Percentiles rank a stretch among this genome's conserved stretches.
Evolutionary conservation across 2,888 invertebrate species (phyloP).

Genomic region (Platycnemis pennipes): DNA sequence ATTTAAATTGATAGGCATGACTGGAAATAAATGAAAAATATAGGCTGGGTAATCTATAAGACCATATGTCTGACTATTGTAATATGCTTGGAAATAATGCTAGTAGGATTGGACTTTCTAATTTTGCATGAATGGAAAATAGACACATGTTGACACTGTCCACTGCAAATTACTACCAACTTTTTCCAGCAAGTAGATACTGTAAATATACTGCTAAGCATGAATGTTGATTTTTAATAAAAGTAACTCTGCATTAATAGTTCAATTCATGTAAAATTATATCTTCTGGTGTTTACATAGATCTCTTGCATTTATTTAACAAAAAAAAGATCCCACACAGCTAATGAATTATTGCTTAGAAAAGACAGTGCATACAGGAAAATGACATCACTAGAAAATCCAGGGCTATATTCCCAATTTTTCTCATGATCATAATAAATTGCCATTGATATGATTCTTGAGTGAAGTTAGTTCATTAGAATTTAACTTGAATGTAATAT

Average conservation of each 20-base stretch:
- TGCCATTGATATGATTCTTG: not conserved
- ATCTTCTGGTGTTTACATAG: not conserved
- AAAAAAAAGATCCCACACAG: not conserved
- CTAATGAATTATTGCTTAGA: not conserved
- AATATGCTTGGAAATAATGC: not conserved
- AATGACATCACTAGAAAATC: not conserved
- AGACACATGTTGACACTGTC: not conserved
- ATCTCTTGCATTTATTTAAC: not conserved
- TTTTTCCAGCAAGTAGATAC: not conserved
- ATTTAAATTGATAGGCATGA: not conserved
- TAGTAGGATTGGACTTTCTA: not conserved
- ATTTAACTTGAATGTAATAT: not conserved
- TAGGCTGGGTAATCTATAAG: not conserved
- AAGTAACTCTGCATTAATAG: not conserved
- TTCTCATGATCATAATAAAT: not conserved
- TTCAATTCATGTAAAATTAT: not conserved
- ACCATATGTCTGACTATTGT: not conserved
- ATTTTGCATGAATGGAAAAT: not conserved
- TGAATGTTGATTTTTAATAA: not conserved
- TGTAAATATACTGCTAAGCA: not conserved
- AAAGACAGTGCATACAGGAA: slow-evolving; percentile 4
- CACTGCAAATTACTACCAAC: not conserved
- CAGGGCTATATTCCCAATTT: not conserved
- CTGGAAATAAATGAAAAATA: not conserved
- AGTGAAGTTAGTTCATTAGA: not conserved